Conservation (phyloP, 2,113 vertebrate species). For the Aleadryas rufinucha region DNA sequence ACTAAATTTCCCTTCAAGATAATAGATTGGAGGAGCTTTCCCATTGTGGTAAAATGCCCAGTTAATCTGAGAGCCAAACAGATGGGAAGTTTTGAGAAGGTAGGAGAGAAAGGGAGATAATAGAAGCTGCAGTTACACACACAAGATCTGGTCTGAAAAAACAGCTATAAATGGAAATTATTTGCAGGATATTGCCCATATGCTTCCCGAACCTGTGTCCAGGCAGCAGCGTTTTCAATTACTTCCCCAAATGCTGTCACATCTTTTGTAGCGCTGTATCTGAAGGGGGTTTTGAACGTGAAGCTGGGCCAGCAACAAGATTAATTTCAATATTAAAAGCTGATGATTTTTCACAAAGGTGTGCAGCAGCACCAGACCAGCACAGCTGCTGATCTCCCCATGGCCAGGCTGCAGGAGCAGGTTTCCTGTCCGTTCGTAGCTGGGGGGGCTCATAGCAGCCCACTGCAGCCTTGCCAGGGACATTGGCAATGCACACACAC, state of each 20-base stretch:
- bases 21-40: not conserved
- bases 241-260: not conserved
- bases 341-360: not conserved
- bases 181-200: conserved; percentile 28
- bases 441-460: not conserved
- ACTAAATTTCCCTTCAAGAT: not conserved
- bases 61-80: conserved; percentile 34
- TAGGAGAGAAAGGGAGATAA: not conserved
- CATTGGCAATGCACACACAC: not conserved
- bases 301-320: not conserved
- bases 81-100: conserved; percentile 35
- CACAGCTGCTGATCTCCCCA: not conserved
- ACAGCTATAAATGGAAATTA: not conserved
- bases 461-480: not conserved
- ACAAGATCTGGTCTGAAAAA: conserved; percentile 5
- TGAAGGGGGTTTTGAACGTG: not conserved
- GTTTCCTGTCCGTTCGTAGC: not conserved
- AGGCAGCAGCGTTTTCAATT: not conserved
- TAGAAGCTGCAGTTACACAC: not conserved
- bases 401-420: not conserved
- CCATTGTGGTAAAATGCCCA: not conserved
- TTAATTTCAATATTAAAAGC: not conserved
- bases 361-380: not conserved
- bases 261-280: not conserved
- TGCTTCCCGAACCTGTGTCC: not conserved